Percentiles rank a stretch among this genome's conserved stretches.
Conservation (phyloP, 2,113 vertebrate genomes). For the Leptosomus discolor region DNA sequence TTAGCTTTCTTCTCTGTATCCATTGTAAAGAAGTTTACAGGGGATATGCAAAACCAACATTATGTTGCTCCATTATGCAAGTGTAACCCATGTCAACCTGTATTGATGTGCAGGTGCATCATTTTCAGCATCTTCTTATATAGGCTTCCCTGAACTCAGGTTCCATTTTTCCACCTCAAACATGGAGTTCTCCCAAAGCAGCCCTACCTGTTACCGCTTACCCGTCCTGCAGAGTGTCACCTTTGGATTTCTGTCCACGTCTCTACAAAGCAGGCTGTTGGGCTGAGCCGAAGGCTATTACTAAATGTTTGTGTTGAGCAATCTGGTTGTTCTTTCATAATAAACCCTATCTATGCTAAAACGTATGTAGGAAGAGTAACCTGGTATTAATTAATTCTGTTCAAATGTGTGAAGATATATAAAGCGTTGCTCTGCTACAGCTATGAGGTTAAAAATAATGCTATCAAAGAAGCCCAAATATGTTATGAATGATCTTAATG, state of each 20-base stretch:
- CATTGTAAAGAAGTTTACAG: background rate
- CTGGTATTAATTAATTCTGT: background rate
- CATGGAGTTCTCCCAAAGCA: background rate
- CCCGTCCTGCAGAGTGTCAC: too few species aligned
- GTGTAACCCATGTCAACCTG: accelerated
- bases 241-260: accelerated
- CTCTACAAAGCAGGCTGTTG: background rate
- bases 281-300: background rate
- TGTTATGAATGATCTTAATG: background rate
- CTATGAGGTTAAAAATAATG: background rate
- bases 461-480: background rate
- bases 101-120: background rate
- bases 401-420: background rate
- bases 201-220: background rate
- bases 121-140: background rate
- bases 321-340: background rate
- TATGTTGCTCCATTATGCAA: background rate
- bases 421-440: background rate
- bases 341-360: background rate
- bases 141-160: background rate
- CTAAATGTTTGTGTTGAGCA: background rate
- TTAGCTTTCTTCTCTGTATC: background rate
- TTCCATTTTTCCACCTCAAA: background rate
- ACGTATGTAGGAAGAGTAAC: background rate
- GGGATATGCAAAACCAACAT: background rate